Percentiles rank a stretch among this genome's conserved stretches.
Conservation (phyloP, 2,113 vertebrate species). For the Sula dactylatra region DNA sequence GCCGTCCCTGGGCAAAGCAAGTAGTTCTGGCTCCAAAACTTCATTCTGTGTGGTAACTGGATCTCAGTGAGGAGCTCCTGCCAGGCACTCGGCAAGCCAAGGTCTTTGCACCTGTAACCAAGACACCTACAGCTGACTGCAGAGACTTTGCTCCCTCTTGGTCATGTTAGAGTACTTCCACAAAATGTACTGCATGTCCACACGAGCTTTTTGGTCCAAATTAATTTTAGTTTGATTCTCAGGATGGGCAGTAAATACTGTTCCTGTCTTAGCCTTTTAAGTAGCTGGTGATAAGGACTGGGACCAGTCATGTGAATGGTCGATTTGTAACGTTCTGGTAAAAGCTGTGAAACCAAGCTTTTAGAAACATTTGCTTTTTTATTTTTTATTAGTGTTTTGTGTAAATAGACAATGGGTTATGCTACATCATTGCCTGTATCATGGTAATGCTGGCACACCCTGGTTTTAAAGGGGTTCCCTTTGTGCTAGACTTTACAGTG, state of each 20-base stretch:
- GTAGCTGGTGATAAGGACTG: not conserved
- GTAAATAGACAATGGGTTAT: not conserved
- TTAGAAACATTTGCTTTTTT: not conserved
- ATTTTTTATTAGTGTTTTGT: not conserved
- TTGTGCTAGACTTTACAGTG: not conserved
- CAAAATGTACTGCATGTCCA: not conserved
- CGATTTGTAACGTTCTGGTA: not conserved
- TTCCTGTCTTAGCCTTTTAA: not conserved
- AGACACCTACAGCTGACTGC: not conserved
- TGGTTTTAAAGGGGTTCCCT: not conserved
- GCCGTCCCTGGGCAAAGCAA: not conserved
- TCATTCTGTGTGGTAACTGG: not conserved
- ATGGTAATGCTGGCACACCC: not conserved
- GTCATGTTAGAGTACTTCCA: accelerated
- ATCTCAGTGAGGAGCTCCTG: not conserved
- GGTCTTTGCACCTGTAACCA: not conserved
- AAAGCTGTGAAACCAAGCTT: not conserved
- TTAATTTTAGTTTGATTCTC: not conserved
- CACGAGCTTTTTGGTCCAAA: not conserved
- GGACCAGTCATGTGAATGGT: not conserved
- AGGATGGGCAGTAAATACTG: not conserved
- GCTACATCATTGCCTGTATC: not conserved
- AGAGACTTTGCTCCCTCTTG: not conserved
- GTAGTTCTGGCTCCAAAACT: not conserved
- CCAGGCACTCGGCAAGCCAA: not conserved